Evolutionary conservation across 2,113 vertebrate genomes (phyloP).

Genomic region (Siphamia tubifer): DNA sequence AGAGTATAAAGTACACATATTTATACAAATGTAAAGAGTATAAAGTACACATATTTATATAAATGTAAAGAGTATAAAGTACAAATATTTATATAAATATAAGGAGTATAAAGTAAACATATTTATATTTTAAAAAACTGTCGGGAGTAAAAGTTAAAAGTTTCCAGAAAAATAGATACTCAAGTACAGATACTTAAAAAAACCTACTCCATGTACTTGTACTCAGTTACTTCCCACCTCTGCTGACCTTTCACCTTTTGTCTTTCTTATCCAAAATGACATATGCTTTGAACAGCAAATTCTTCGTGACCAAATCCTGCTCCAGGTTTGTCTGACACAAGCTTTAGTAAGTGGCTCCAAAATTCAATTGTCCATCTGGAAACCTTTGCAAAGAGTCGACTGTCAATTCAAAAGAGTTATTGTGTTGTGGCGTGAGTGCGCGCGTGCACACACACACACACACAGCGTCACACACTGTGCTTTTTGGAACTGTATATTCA

Average conservation of each 20-base stretch:
- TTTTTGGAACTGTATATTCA: not conserved
- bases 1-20: too few relatives aligned
- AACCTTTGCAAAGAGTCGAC: not conserved
- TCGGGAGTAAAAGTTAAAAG: too few relatives aligned
- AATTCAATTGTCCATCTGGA: not conserved
- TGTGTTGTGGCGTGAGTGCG: not conserved
- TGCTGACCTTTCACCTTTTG: not conserved
- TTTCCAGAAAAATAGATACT: too few relatives aligned
- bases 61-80: too few relatives aligned
- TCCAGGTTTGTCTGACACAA: not conserved
- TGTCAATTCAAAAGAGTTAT: not conserved
- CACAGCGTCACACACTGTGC: not conserved
- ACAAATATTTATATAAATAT: too few relatives aligned
- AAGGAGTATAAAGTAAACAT: too few relatives aligned
- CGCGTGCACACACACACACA: not conserved
- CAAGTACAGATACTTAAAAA: too few relatives aligned
- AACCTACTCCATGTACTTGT: too few relatives aligned
- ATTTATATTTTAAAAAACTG: too few relatives aligned
- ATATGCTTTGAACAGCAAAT: not conserved
- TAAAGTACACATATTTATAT: too few relatives aligned
- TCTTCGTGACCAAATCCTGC: not conserved
- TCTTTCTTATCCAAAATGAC: not conserved
- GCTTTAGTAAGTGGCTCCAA: not conserved
- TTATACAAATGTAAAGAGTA: too few relatives aligned
- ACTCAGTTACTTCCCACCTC: too few relatives aligned